Base-by-base conservation (phyloP, 2,113 vertebrate genomes). In the Rattus rattus region DNA sequence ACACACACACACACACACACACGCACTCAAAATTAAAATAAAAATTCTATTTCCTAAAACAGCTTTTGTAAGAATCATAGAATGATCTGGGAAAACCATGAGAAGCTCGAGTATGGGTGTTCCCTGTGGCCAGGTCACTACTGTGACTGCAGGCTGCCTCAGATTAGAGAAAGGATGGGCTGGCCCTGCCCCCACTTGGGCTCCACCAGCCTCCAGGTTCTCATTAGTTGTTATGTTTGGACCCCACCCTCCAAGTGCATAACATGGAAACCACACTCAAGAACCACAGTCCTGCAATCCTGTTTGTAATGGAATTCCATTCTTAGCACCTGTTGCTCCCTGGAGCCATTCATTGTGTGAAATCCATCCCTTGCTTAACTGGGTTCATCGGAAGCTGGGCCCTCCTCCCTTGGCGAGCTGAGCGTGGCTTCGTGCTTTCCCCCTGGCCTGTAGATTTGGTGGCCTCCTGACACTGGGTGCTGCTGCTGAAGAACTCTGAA, bases 291-390 rank as follows among this genome's bases (percentile, higher is more conserved):
- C 92, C 95, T 90, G 24, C 88, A 39, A 20, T 30, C 79, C 13
- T 14, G 47, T 90, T 84, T 70, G 85, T 65, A 86, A 92, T 81
- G 33, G 5, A 90, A 81, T 77, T 92, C 59, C 2, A 0, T 88
- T 96, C 91, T 94, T 76, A 67, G 47, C 89, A 63, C 97, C 95
- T 88, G 52, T 67, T 80, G 76, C 80, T 77, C 86, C 85, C 88
- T 52, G 19, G 52, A 52, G 49, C 28, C 76, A 85, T 79, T 95
- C 76, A 85, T 79, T 95, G 14, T 88, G 92, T 87, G 88, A 84
- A 87, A 20, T 61, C 47, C 30, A 6, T 19, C 52, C 69, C 70
- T 76, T 88, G 7, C 59, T 94, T 61, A 77, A 80, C 65, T 24
- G 69, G 43, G 79, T 88, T 72, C 92, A 6, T 73, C 13, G 2